Conservation (phyloP, 2,888 invertebrate genomes). For the Brachylomia viminalis region DNA sequence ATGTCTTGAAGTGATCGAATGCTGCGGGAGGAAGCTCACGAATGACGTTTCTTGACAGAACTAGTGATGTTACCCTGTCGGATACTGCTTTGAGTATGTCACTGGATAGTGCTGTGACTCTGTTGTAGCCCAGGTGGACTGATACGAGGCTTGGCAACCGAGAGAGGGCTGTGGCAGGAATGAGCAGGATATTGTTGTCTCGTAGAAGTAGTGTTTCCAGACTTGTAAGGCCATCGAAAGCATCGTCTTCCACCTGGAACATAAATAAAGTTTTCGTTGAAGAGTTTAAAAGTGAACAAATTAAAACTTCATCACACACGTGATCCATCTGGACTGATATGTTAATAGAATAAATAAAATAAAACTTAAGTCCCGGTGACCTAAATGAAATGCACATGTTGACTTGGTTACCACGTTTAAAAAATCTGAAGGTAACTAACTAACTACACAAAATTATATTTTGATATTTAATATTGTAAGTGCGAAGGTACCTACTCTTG, state of each 20-base stretch:
- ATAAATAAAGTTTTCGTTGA: constrained; percentile 17
- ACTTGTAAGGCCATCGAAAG: constrained; percentile 95
- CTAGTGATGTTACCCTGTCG: constrained; percentile 93
- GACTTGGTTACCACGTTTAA: not conserved
- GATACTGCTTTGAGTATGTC: constrained; percentile 94
- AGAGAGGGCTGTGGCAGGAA: constrained; percentile 95
- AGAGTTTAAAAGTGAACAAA: not conserved
- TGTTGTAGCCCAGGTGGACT: constrained; percentile 95
- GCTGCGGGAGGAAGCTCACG: constrained; percentile 95
- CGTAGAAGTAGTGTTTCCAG: constrained; percentile 94
- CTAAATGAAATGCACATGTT: constrained; percentile 1
- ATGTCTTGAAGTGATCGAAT: constrained; percentile 94
- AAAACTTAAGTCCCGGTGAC: not conserved
- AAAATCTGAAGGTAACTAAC: not conserved
- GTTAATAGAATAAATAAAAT: not conserved
- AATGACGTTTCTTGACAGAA: constrained; percentile 95
- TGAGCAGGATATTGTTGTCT: constrained; percentile 96
- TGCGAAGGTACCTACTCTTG: no score
- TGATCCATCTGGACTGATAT: not conserved
- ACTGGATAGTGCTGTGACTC: constrained; percentile 95
- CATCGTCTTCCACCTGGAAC: constrained; percentile 95
- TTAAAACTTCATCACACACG: not conserved
- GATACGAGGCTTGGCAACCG: constrained; percentile 94
- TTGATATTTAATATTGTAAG: no score
- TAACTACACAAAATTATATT: not conserved